Conservation (phyloP, 2,797 vertebrate species). For the Galago senegalensis region DNA sequence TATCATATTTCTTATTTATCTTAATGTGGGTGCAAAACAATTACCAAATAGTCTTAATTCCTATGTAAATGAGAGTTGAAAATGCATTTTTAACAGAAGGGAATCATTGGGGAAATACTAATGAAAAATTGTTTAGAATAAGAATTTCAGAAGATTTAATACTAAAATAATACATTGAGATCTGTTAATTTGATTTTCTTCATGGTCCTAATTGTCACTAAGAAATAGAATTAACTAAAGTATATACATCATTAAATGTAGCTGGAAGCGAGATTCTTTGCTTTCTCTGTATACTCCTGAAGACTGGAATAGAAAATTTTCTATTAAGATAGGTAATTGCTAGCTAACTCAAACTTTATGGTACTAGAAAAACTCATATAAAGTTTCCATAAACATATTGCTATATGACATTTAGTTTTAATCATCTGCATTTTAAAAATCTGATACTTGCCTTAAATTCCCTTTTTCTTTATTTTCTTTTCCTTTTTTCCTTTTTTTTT, state of each 20-base stretch:
- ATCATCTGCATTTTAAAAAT: conserved; percentile 8
- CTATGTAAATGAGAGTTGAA: background rate
- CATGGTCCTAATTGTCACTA: conserved; percentile 29
- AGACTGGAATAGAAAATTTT: background rate
- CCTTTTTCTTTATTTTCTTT: conserved; percentile 1
- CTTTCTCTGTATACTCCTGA: background rate
- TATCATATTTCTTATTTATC: conserved; percentile 16
- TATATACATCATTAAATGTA: background rate
- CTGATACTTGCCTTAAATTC: conserved; percentile 79
- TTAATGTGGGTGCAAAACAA: conserved; percentile 28
- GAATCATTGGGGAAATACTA: background rate
- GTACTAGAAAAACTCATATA: background rate
- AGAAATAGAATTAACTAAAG: conserved; percentile 16
- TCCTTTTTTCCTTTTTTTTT: no score
- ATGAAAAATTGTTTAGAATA: conserved; percentile 46
- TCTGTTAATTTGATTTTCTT: conserved; percentile 30
- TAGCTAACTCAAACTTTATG: background rate
- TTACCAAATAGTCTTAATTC: conserved; percentile 50
- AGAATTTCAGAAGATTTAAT: conserved; percentile 13
- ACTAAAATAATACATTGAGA: background rate
- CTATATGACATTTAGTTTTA: background rate
- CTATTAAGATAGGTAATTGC: background rate
- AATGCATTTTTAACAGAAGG: conserved; percentile 32
- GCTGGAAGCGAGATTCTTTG: background rate
- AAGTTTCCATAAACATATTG: background rate